Base-by-base conservation (phyloP, 2,888 invertebrate genomes). In the Apoda limacodes region DNA sequence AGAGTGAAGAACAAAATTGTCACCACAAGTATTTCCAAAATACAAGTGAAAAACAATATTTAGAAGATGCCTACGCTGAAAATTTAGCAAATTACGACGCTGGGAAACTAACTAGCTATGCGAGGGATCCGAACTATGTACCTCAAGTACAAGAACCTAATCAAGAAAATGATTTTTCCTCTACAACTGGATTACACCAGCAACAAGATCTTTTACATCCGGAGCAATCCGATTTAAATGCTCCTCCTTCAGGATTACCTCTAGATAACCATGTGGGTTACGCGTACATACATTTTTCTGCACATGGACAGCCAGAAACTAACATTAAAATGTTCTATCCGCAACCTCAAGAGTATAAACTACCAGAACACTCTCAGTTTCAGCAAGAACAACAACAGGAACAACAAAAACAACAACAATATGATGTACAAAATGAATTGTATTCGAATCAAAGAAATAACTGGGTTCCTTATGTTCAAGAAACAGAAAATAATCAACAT, bases 401-500 rank as follows among this genome's bases (percentile, higher is more conserved):
- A 15, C 39, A 43, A 13, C 29, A 28, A 25, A 39, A 40, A 13
- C 30, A 39, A 10, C 30, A 14, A 12, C 36, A 28, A 10, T 26
- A 31, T 2, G 15, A 13, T 20, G 25, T 28, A 13, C 19, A 32
- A 20, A 10, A 6, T 29, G 4, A 31, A 25, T 3, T 26, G 26
- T 20, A 5, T 10, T 23, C 9, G 19, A 35, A 13, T 17, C 28
- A 20, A 26, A 38, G 35, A 22, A 45, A 43, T 17, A 37, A 39
- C 22, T 35, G 49, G n/a, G 29, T 49, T 22, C 46, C 49, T n/a
- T 45, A 50, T 15, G 42, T 38, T 22, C 40, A 40, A 15, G 25
- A 24, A 12, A 26, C 28, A 3, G 41, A 45, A 19, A 45, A 42
- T 13, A 33, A 27, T 9, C 30, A 37, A 13, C 45, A 45, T 9